Evolutionary conservation across 2,888 invertebrate genomes (phyloP), one percentile per base, ranked within the genome.

Genomic region (Sarcophaga caerulescens): DNA sequence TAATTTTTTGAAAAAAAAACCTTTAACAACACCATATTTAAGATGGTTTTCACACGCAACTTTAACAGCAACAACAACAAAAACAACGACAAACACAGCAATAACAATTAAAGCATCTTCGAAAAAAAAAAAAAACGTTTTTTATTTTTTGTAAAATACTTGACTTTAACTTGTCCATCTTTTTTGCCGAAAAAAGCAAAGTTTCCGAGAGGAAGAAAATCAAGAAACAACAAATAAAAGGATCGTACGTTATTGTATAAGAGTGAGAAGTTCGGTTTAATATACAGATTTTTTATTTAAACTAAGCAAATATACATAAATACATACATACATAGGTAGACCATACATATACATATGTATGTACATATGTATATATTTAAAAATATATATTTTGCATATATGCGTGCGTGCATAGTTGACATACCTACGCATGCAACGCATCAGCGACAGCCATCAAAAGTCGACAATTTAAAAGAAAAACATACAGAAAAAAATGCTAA

Each of bases 341-440:
- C 23, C 25, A 25, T 25, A 25, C 3, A 25, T 4, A 25, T 35
- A 35, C 6, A 62, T 23, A 45, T 62, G 66, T 76, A 25, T 4
- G 4, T 35, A 35, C 6, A 62, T 23, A 45, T 62, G 66, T 76
- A 74, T 76, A 57, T 81, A 70, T 79, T 75, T 70, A 82, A 76
- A 76, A 76, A 71, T 66, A 71, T 68, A 74, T 78, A 86, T 81
- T 91, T 91, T 91, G 90, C 91, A 91, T 91, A 90, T 89, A 83
- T 88, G 85, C 88, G 89, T 90, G 88, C 91, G 89, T 89, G 88
- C 90, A 91, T 92, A 90, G 91, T 89, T 91, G 89, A 90, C 89
- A 92, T 91, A 90, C 92, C 91, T 92, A 91, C 92, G 92, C 92
- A 91, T 89, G 87, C 89, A 88, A 87, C 88, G 88, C 89, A 89